Percentiles rank a stretch among this genome's conserved stretches.
Conservation (phyloP, 2,113 vertebrate genomes). For the Falcunculus frontatus region DNA sequence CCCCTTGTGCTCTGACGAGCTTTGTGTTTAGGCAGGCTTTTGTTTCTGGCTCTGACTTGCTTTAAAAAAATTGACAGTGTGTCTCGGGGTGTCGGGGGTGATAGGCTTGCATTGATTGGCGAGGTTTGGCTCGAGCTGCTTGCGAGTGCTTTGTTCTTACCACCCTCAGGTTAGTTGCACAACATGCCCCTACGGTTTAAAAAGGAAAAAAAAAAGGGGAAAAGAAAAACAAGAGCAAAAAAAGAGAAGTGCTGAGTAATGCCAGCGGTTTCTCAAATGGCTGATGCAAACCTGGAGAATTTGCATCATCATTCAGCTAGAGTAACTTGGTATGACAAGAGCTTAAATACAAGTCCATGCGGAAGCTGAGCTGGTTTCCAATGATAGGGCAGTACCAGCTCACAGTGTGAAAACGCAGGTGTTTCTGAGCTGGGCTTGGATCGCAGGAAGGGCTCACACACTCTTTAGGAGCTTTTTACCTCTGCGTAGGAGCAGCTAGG, state of each 20-base stretch:
- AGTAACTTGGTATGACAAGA: conserved; percentile 77
- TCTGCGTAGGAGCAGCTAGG: conserved; percentile 12
- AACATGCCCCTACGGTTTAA: conserved; percentile 57
- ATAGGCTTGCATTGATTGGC: conserved; percentile 28
- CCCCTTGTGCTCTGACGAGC: not conserved
- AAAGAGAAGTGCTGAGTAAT: conserved; percentile 74
- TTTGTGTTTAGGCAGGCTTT: conserved; percentile 52
- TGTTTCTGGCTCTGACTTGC: conserved; percentile 21
- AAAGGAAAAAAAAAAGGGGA: not conserved
- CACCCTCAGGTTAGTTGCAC: conserved; percentile 59
- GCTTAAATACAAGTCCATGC: conserved; percentile 75
- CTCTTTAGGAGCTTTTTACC: conserved; percentile 23
- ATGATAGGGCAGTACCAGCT: conserved; percentile 58
- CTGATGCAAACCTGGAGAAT: conserved; percentile 87
- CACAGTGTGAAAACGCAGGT: conserved; percentile 58
- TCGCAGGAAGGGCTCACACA: not conserved
- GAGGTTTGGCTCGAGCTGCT: conserved; percentile 27
- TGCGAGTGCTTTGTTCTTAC: conserved; percentile 64
- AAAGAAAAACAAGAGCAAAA: not conserved
- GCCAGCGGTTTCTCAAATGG: conserved; percentile 68
- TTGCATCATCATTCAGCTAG: conserved; percentile 80
- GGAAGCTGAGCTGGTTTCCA: conserved; percentile 73
- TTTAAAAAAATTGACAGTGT: conserved; percentile 43
- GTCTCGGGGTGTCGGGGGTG: conserved; percentile 24
- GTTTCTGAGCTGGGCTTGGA: conserved; percentile 39